phyloP scores from a whole-genome alignment of 2,113 vertebrate genomes.

The Triplophysa dalaica region DNA sequence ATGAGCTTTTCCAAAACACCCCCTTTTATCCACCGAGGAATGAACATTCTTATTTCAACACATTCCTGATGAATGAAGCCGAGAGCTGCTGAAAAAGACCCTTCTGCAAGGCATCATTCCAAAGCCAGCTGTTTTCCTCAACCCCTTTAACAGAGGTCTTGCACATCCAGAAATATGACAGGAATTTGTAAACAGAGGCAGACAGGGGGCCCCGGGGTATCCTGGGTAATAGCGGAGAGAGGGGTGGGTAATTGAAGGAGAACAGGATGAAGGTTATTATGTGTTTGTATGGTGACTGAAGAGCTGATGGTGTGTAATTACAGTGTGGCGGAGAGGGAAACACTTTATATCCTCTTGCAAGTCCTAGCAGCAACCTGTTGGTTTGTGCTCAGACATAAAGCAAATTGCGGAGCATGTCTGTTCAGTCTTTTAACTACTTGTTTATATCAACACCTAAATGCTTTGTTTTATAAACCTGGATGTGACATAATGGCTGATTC shows the following conservation, averaged over 20 bases:
- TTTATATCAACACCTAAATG: not conserved
- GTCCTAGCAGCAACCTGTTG: constrained; percentile 9
- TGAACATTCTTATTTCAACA: constrained; percentile 36
- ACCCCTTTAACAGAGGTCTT: constrained; percentile 45
- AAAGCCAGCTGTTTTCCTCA: constrained; percentile 45
- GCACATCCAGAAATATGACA: constrained; percentile 51
- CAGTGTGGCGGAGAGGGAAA: constrained; percentile 25
- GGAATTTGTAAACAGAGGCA: constrained; percentile 54
- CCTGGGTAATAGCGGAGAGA: constrained; percentile 45
- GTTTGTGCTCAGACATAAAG: constrained; percentile 4
- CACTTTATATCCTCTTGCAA: constrained; percentile 11
- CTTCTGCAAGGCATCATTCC: constrained; percentile 45
- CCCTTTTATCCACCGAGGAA: not conserved
- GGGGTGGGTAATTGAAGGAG: constrained; percentile 46
- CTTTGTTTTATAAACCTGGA: not conserved
- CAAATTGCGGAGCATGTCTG: constrained; percentile 14
- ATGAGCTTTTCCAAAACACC: not conserved
- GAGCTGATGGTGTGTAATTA: constrained; percentile 50
- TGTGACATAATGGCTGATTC: too few relatives aligned
- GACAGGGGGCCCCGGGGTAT: constrained; percentile 44
- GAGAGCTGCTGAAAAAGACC: constrained; percentile 18
- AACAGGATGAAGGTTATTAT: constrained; percentile 57
- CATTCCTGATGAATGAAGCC: constrained; percentile 48
- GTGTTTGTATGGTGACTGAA: constrained; percentile 42
- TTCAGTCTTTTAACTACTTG: constrained; percentile 8